A percentile compares a stretch with the other conserved stretches of the same genome.
Evolutionary conservation across 1,140 invertebrate species (phyloP).

Genomic region (Gryon sp.): DNA sequence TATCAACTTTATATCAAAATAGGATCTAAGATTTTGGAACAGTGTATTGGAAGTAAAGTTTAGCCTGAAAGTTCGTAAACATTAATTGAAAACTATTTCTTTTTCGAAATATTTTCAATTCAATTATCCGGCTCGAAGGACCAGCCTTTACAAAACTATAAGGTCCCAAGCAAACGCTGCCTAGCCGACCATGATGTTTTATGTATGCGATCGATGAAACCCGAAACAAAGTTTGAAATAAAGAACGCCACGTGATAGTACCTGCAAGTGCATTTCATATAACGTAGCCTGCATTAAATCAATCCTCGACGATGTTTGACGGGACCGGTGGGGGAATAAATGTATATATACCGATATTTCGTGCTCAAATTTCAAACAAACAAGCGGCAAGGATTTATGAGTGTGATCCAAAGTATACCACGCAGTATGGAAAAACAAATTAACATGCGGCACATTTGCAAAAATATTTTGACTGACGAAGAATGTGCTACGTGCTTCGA

Average conservation of each 20-base stretch:
- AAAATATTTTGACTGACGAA: constrained; percentile 43
- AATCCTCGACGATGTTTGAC: constrained; percentile 38
- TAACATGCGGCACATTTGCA: constrained; percentile 37
- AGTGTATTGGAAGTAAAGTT: background rate
- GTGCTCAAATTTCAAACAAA: constrained; percentile 46
- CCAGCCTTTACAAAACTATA: constrained; percentile 16
- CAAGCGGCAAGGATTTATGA: constrained; percentile 41
- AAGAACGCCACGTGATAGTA: constrained; percentile 39
- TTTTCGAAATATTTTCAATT: constrained; percentile 26
- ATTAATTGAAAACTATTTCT: constrained; percentile 15
- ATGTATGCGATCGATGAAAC: constrained; percentile 54
- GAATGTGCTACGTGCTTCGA: constrained; percentile 1
- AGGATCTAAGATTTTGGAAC: background rate
- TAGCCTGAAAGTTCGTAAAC: background rate
- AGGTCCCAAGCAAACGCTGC: constrained; percentile 51
- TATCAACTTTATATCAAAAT: no score
- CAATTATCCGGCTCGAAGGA: constrained; percentile 22
- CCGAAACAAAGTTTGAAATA: constrained; percentile 55
- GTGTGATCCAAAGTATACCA: constrained; percentile 30
- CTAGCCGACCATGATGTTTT: constrained; percentile 64
- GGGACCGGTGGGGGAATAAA: constrained; percentile 7
- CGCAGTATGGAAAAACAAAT: constrained; percentile 37
- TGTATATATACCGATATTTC: constrained; percentile 20
- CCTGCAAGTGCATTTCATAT: constrained; percentile 39
- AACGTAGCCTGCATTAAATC: constrained; percentile 42